A percentile compares a stretch with the other conserved stretches of the same genome.
These are phyloP conservation scores for Lepidurus arcticus DNA, from an alignment of 1,140 invertebrate species.

Conservation along the genomic window DNA sequence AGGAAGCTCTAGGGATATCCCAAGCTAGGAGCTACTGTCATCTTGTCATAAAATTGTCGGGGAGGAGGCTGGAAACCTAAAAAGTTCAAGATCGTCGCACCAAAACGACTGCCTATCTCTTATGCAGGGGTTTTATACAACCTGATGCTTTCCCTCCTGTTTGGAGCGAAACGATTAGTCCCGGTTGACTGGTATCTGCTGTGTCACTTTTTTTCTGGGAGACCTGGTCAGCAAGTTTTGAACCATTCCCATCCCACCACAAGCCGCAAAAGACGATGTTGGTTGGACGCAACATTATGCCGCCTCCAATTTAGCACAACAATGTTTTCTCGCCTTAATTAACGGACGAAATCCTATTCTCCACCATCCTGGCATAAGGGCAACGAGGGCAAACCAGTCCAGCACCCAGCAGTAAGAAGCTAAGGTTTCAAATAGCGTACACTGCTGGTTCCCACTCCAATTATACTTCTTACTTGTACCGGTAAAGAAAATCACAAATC, in stretches of 20 bases:
- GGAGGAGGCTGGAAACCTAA: not conserved
- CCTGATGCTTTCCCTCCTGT: conserved; percentile 10
- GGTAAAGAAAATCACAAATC: not conserved
- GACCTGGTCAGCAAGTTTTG: not conserved
- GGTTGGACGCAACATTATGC: conserved; percentile 17
- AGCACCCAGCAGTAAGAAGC: not conserved
- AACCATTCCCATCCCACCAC: conserved; percentile 1
- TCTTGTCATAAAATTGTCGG: conserved; percentile 2
- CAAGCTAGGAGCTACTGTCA: not conserved
- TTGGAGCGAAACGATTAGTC: conserved; percentile 17
- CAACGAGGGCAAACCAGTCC: not conserved
- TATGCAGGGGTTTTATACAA: not conserved
- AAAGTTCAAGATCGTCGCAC: not conserved
- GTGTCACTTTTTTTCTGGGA: not conserved
- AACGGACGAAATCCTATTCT: not conserved
- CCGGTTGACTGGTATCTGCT: not conserved
- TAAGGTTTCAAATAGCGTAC: not conserved
- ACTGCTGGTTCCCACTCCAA: not conserved
- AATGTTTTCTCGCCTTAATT: conserved; percentile 19
- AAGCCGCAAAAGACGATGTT: not conserved
- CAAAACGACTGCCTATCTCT: not conserved
- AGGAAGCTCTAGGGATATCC: not conserved
- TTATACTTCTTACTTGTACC: not conserved
- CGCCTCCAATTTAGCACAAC: conserved; percentile 21
- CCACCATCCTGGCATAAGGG: not conserved